Evolutionary conservation across 1,140 invertebrate species (phyloP), one percentile per base, ranked within the genome.

Genomic region (Pseudomyrmex flavicornis): DNA sequence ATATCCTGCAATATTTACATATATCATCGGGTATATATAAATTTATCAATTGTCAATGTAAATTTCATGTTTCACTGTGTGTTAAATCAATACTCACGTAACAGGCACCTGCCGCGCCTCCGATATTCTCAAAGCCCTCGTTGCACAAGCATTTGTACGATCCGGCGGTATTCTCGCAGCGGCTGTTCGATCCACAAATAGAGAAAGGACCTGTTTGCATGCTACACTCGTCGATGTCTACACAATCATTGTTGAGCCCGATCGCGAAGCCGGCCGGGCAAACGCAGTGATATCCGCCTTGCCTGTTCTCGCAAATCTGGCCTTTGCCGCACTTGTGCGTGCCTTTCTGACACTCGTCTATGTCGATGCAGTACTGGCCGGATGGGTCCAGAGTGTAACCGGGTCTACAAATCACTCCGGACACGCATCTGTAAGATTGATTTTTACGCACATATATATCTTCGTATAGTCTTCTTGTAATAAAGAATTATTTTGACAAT

Each of bases 261-360:
- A 65, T 62, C 0, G 91, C 82, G 20, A 92, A 94, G 75, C 92
- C 98, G 0, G 91, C 83, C 0, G 96, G 96, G 91, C 98, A 98
- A 52, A 95, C 93, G 88, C 97, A 98, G 0, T 96, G 94, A 89
- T 97, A 98, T 2, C 96, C 96, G 13, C 97, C 97, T 2, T 94
- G 94, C 4, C 96, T 94, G 92, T 98, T 98, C 62, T 96, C 95
- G 89, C 98, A 98, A 1, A 95, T 94, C 91, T 98, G 97, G n/a
- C 95, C 95, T 0, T 94, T 91, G 0, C 94, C 95, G 89, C 97
- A 98, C 86, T 95, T 95, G 72, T 97, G 96, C 2, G 94, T 95
- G 0, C 95, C 95, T 7, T 95, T 95, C 0, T 93, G 91, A 87
- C 97, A 98, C 90, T 98, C 97, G 89, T 97, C 95, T 9, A 97